phyloP scores from a whole-genome alignment of 2,888 invertebrate species.

The Spodoptera picta region DNA sequence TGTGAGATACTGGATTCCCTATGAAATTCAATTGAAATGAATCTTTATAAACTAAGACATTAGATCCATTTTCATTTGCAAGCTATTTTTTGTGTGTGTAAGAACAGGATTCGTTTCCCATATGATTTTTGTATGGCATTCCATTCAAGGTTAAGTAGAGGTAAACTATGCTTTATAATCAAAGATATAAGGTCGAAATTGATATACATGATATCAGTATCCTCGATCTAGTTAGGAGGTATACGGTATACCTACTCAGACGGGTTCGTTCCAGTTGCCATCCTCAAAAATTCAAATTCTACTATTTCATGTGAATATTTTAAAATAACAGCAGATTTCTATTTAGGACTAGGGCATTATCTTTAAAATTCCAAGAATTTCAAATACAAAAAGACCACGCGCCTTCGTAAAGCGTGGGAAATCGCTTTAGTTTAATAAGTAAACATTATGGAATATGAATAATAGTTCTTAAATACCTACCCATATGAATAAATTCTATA shows the following conservation, averaged over 20 bases:
- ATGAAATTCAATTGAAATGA: constrained; percentile 30
- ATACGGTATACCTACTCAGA: constrained; percentile 58
- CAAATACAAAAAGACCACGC: no score
- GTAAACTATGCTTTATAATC: constrained; percentile 47
- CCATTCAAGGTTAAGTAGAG: constrained; percentile 60
- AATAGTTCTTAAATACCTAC: no score
- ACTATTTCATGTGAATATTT: constrained; percentile 23
- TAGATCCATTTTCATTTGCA: constrained; percentile 46
- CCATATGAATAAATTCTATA: no score
- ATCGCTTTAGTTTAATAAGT: no score
- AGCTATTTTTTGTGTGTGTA: constrained; percentile 50
- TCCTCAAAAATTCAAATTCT: constrained; percentile 44
- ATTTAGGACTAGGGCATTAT: background rate
- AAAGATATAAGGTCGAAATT: constrained; percentile 53
- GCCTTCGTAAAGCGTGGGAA: no score
- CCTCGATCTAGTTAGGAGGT: constrained; percentile 73
- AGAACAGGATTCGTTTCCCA: constrained; percentile 84
- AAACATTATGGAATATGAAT: no score
- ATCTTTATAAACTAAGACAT: rapidly evolving
- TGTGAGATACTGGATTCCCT: constrained; percentile 67
- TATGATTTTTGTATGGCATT: constrained; percentile 86
- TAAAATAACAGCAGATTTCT: constrained; percentile 43
- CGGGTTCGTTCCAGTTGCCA: constrained; percentile 69
- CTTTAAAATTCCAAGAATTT: background rate
- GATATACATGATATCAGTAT: constrained; percentile 42